Evolutionary conservation across 1,140 invertebrate genomes (phyloP), one percentile per base, ranked within the genome.

Genomic region (Chelonus insularis): DNA sequence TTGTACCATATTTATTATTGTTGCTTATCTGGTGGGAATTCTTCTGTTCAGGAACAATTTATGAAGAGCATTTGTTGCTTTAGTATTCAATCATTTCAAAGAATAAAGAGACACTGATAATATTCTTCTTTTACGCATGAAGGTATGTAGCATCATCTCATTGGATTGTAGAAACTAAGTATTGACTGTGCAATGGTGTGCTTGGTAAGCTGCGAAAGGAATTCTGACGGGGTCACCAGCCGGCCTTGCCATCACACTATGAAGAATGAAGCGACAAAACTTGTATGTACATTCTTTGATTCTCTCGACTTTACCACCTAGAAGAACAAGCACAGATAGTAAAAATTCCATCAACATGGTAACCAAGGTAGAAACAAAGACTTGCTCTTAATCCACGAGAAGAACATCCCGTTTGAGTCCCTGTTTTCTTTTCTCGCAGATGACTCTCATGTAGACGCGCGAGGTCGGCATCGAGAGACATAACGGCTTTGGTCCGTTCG

Each of bases 401-500:
- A 29, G 25, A 29, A 29, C 25, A 4, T 12, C 12, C 41, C 7
- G 41, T 45, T 45, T 8, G 7, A 25, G 9, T 18, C 11, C 2
- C 20, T 23, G 4, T 18, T 48, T 7, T 52, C 63, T 67, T 60
- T 63, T 45, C 51, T 41, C 43, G 57, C 51, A 56, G 65, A 66
- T 64, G 64, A 69, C 36, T 21, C 6, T 5, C 37, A 62, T 67
- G 65, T 70, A 51, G 23, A 25, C 8, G 20, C 18, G 1, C 12
- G 71, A 69, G 65, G 67, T 67, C 68, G 66, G 67, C 60, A 67
- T 66, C 63, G 63, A 73, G 72, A 62, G 68, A 69, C 68, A 76
- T 74, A 75, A 76, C 74, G 73, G 73, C 72, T 70, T 37, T 50
- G 56, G 67, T 57, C 70, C 68, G 65, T 57, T 67, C 59, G 70